These are phyloP conservation scores for Drosophila navojoa DNA, from an alignment of 1,140 invertebrate species.

Conservation along the genomic window DNA sequence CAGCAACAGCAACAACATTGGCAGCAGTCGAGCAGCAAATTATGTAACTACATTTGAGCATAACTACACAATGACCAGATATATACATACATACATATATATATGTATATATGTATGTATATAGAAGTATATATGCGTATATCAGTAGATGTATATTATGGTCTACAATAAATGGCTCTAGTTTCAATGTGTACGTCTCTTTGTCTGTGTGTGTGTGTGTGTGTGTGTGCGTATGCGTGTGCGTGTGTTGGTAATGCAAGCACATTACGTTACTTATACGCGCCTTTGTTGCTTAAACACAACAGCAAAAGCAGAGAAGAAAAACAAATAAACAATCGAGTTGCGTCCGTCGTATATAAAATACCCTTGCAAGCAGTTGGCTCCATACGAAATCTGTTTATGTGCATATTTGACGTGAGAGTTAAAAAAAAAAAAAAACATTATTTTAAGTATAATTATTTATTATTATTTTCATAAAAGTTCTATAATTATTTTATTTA, in stretches of 20 bases:
- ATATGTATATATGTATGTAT: slow-evolving; percentile 14
- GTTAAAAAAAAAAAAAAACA: too few species aligned
- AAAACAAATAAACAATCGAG: neutral
- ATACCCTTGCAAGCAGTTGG: neutral
- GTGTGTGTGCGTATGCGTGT: slow-evolving; percentile 19
- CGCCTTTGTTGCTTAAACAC: slow-evolving; percentile 66
- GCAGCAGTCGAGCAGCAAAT: slow-evolving; percentile 66
- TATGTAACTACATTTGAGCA: slow-evolving; percentile 78
- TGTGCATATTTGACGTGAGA: too few species aligned
- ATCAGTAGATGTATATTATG: slow-evolving; percentile 21
- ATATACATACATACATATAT: slow-evolving; percentile 25
- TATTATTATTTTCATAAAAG: too few species aligned
- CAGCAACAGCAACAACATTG: slow-evolving; percentile 31
- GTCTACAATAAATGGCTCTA: slow-evolving; percentile 38
- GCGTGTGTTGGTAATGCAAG: slow-evolving; percentile 55
- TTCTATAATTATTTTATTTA: too few species aligned
- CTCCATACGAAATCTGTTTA: neutral
- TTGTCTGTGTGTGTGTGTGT: slow-evolving; percentile 14
- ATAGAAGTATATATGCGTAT: neutral
- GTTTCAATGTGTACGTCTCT: slow-evolving; percentile 6
- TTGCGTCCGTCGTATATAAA: neutral
- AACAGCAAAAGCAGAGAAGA: slow-evolving; percentile 31
- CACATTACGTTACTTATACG: slow-evolving; percentile 64
- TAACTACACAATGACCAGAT: slow-evolving; percentile 70
- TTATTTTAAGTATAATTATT: too few species aligned